Conservation (phyloP, 2,888 invertebrate genomes). For the Sinotaia quadrata region DNA sequence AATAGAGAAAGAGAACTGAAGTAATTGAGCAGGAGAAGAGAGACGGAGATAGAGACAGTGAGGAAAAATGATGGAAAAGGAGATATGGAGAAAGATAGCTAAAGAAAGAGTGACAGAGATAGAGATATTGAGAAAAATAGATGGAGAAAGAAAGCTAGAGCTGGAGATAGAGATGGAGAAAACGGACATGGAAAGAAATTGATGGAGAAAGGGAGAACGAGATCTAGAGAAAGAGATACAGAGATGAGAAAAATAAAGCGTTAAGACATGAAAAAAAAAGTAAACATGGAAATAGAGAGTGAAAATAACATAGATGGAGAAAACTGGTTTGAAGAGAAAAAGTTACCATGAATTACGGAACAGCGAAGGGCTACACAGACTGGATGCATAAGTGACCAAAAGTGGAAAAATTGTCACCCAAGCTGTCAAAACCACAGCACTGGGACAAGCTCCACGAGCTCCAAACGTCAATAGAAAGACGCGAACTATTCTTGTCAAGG, state of each 20-base stretch:
- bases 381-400: too few relatives aligned
- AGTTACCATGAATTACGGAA: too few relatives aligned
- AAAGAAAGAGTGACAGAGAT: not conserved
- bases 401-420: too few relatives aligned
- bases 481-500: too few relatives aligned
- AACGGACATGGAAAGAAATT: not conserved
- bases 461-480: too few relatives aligned
- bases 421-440: too few relatives aligned
- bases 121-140: not conserved
- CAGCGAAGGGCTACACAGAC: too few relatives aligned
- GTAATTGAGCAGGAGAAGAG: not conserved
- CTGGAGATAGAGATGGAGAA: not conserved
- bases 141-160: not conserved
- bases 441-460: too few relatives aligned
- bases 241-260: not conserved
- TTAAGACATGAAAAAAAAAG: not conserved
- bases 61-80: not conserved
- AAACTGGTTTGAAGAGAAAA: too few relatives aligned
- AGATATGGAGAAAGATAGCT: not conserved
- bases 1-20: not conserved
- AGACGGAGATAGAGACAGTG: not conserved
- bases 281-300: too few relatives aligned
- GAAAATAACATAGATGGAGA: too few relatives aligned
- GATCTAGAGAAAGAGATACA: not conserved
- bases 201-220: not conserved